A percentile compares a stretch with the other conserved stretches of the same genome.
Conservation (phyloP, 2,797 vertebrate species). For the Chelidonichthys spinosus region DNA sequence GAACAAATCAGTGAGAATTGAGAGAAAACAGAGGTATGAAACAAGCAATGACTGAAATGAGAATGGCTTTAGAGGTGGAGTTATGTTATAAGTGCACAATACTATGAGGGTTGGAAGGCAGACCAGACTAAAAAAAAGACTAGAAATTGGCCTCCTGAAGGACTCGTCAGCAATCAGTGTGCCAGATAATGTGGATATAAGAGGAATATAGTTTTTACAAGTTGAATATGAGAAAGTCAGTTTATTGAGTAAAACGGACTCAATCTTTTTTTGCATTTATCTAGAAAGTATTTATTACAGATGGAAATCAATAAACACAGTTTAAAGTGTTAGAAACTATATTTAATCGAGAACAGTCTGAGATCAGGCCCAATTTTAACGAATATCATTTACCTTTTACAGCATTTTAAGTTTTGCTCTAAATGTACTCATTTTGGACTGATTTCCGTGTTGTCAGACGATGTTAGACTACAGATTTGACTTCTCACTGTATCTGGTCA, state of each 20-base stretch:
- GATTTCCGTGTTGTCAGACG: not conserved
- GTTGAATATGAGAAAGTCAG: not conserved
- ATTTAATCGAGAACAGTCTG: not conserved
- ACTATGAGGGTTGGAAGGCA: not conserved
- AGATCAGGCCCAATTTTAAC: not conserved
- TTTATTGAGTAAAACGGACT: not conserved
- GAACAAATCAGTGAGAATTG: conserved; percentile 27
- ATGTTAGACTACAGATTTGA: not conserved
- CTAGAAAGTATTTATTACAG: not conserved
- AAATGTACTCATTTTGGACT: not conserved
- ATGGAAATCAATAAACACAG: not conserved
- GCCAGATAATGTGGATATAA: not conserved
- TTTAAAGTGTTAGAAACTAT: not conserved
- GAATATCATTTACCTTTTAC: not conserved
- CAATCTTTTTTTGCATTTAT: not conserved
- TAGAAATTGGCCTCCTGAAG: not conserved
- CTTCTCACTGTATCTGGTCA: conserved; percentile 6
- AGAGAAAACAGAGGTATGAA: conserved; percentile 20
- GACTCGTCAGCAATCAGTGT: not conserved
- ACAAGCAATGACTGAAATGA: not conserved
- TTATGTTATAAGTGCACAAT: not conserved
- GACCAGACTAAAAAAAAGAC: not conserved
- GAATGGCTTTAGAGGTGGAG: not conserved
- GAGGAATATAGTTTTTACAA: not conserved
- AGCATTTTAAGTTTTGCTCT: not conserved